Evolutionary conservation across 2,113 vertebrate genomes (phyloP), one percentile per base, ranked within the genome.

Genomic region (Puma concolor): DNA sequence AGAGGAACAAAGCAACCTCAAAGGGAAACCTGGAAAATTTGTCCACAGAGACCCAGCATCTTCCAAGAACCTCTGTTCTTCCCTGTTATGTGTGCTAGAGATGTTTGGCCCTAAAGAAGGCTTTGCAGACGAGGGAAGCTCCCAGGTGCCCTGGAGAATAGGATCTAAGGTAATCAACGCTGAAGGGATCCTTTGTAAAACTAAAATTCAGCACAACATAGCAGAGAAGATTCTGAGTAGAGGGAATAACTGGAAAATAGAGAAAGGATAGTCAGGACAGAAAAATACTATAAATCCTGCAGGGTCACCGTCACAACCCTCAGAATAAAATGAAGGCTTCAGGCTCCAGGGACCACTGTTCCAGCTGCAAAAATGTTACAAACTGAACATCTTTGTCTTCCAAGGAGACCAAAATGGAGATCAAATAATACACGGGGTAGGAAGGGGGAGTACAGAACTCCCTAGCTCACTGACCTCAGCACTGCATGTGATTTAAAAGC

Each of bases 311-410:
- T 16, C 50, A 57, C 50, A 92, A 33, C 52, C 33, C 41, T 71
- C 27, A 16, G 54, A 67, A 92, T 67, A 60, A 96, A 79, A 44
- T 11, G 64, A 82, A 86, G 63, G 25, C 50, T 76, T 90, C 71
- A 31, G 76, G n/a, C 69, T 88, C 64, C 74, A 77, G 64, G 89
- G 92, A 92, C 33, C 67, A 88, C 4, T 33, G 57, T 94, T 90
- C 54, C 88, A 97, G 96, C 91, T 97, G 91, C 81, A 85, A 93
- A 96, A 91, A 88, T 74, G 50, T 87, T 63, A 87, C 69, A 91
- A 21, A 83, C 93, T 97, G 76, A 96, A 54, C 72, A 83, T 93
- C 91, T 96, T 94, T 98, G 87, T 97, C 92, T 96, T 96, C 79
- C n/a, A 63, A 95, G 66, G 64, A 85, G 36, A 84, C 25, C 41